These are phyloP conservation scores for Antheraea assamensis DNA, from an alignment of 2,888 invertebrate species.

Conservation along the genomic window DNA sequence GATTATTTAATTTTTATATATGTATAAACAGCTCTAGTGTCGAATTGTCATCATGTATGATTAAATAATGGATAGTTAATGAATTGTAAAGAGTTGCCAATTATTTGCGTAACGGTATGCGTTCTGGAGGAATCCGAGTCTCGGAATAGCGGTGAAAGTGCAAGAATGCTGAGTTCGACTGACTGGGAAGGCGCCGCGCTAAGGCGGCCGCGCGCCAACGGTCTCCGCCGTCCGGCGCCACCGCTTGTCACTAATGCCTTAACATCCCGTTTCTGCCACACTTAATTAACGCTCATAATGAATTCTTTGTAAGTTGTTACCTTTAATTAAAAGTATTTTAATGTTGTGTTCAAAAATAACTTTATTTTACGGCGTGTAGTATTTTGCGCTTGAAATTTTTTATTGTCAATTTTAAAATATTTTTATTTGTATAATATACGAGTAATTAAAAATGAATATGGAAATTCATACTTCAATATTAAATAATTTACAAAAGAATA, in stretches of 20 bases:
- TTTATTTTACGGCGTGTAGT: neutral
- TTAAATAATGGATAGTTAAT: slow-evolving; percentile 24
- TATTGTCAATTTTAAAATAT: neutral
- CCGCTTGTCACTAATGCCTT: slow-evolving; percentile 42
- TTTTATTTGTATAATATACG: neutral
- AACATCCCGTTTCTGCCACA: slow-evolving; percentile 45
- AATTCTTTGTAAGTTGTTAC: slow-evolving; percentile 19
- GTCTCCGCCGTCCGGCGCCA: slow-evolving; percentile 41
- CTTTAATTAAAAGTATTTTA: slow-evolving; percentile 4
- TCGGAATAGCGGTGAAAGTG: slow-evolving; percentile 62
- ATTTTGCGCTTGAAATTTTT: neutral
- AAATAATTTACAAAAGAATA: neutral
- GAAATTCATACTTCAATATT: neutral
- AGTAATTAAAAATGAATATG: neutral
- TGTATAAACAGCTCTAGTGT: neutral
- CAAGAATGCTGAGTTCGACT: slow-evolving; percentile 55
- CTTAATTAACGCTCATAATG: slow-evolving; percentile 30
- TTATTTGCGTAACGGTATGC: slow-evolving; percentile 53
- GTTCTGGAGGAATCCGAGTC: slow-evolving; percentile 39
- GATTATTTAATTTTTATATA: neutral
- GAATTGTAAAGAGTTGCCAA: slow-evolving; percentile 36
- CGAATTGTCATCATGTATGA: neutral
- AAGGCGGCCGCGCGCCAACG: slow-evolving; percentile 1
- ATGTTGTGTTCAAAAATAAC: neutral
- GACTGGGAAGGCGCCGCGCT: slow-evolving; percentile 33